Percentiles rank a stretch among this genome's conserved stretches.
Evolutionary conservation across 2,113 vertebrate genomes (phyloP).

Genomic region (Morone saxatilis): DNA sequence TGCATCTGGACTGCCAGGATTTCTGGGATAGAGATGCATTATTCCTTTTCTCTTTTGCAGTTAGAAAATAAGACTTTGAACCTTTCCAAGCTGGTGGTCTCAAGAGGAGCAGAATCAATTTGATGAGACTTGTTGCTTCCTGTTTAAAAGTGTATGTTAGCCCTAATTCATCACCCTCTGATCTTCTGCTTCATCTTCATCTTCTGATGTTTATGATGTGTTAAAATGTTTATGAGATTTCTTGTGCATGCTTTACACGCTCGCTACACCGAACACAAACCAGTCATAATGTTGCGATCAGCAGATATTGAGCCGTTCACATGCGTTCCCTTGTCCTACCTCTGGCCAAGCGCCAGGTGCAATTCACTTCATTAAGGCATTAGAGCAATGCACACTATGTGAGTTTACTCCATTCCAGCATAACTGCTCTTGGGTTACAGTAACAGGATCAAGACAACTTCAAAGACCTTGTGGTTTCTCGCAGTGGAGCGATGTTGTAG

Average conservation of each 20-base stretch:
- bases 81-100: conserved; percentile 15
- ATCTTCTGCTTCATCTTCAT: conserved; percentile 43
- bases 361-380: conserved; percentile 31
- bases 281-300: conserved; percentile 5
- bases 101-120: conserved; percentile 27
- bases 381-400: background rate
- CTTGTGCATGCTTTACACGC: background rate
- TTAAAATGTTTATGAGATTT: conserved; percentile 53
- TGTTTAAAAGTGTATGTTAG: conserved; percentile 42
- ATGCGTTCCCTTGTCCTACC: background rate
- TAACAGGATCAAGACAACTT: conserved; percentile 29
- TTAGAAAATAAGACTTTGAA: conserved; percentile 39
- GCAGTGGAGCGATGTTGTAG: background rate
- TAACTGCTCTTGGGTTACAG: conserved; percentile 43
- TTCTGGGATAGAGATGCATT: background rate
- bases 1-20: conserved; percentile 32
- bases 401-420: conserved; percentile 34
- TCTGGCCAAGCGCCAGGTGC: conserved; percentile 15
- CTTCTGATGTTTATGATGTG: conserved; percentile 58
- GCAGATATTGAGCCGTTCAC: conserved; percentile 18
- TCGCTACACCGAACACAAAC: background rate
- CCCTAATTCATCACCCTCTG: conserved; percentile 27
- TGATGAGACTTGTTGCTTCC: conserved; percentile 40
- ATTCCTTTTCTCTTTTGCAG: conserved; percentile 4
- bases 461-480: conserved; percentile 60